A percentile compares a stretch with the other conserved stretches of the same genome.
These are phyloP conservation scores for Australoheros facetus DNA, from an alignment of 2,797 vertebrate species.

Conservation along the genomic window DNA sequence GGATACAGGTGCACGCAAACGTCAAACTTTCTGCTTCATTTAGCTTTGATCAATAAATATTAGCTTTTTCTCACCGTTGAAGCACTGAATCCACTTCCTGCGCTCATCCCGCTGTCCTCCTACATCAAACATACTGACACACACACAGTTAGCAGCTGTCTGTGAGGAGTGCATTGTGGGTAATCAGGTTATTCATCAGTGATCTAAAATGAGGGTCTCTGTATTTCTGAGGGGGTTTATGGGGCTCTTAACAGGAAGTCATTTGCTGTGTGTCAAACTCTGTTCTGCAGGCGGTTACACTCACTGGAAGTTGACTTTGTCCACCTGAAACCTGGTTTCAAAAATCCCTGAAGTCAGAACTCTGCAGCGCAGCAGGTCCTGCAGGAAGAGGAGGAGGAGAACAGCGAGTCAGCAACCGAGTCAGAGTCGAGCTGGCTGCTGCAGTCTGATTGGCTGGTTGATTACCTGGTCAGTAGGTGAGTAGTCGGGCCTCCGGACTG, in stretches of 20 bases:
- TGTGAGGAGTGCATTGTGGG: not conserved
- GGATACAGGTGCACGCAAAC: not conserved
- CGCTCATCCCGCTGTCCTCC: slow-evolving; percentile 97
- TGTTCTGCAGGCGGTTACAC: slow-evolving; percentile 58
- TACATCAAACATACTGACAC: slow-evolving; percentile 95
- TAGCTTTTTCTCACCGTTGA: slow-evolving; percentile 87
- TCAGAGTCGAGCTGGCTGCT: not conserved
- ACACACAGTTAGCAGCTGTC: not conserved
- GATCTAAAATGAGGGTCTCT: not conserved
- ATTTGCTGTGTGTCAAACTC: not conserved
- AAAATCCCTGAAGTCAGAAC: slow-evolving; percentile 97
- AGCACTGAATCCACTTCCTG: slow-evolving; percentile 99
- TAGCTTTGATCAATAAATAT: no score
- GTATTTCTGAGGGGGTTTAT: not conserved
- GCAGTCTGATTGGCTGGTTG: not conserved
- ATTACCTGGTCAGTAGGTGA: slow-evolving; percentile 94
- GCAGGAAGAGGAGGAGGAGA: slow-evolving; percentile 6
- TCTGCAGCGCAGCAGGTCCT: slow-evolving; percentile 96
- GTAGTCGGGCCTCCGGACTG: slow-evolving; percentile 91
- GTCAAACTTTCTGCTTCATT: not conserved
- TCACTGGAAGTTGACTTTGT: slow-evolving; percentile 99
- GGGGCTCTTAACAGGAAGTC: not conserved
- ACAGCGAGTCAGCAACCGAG: not conserved
- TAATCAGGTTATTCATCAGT: not conserved
- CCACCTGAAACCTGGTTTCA: slow-evolving; percentile 97